Base-by-base conservation (phyloP, 1,140 invertebrate genomes). In the Drosophila santomea region DNA sequence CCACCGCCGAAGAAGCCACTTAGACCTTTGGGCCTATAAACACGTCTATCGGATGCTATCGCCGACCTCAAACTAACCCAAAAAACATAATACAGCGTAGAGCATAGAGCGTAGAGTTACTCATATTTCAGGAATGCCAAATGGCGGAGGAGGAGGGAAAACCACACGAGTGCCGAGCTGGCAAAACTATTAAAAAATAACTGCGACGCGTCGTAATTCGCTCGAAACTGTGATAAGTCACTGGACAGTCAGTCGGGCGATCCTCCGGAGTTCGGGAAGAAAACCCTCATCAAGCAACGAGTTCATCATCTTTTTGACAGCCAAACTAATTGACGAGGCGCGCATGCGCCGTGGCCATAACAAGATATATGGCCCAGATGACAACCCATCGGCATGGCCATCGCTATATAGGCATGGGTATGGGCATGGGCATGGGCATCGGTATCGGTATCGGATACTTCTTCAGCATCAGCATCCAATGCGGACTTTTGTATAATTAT, bases 271-370 rank as follows among this genome's bases (percentile, higher is more conserved):
- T 32, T 50, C 48, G 14, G 48, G 43, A 52, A 64, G 74, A 48
- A 83, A 78, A 91, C 90, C 90, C 90, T 91, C 89, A 91, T 91
- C 90, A 91, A 91, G 82, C 80, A 88, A 83, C 85, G 82, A 90
- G 90, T 90, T 91, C 90, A 91, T 91, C 90, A 90, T 91, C 90
- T 91, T 91, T 91, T 72, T 91, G 90, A 91, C 90, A 91, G 90
- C 90, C 86, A 85, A 91, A 84, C 90, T 91, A 91, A 91, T 91
- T 91, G 88, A 86, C 79, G 75, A 91, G 90, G 90, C 81, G 84
- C 84, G 79, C 84, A 83, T 86, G 83, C 79, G 79, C 74, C 83
- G 71, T 66, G 83, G 79, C 82, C 63, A 88, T 79, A 88, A 79
- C 79, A 86, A 86, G 82, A 86, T 88, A 73, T 85, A 85, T 88